phyloP scores from a whole-genome alignment of 2,113 vertebrate species.

The Epinephelus fuscoguttatus region DNA sequence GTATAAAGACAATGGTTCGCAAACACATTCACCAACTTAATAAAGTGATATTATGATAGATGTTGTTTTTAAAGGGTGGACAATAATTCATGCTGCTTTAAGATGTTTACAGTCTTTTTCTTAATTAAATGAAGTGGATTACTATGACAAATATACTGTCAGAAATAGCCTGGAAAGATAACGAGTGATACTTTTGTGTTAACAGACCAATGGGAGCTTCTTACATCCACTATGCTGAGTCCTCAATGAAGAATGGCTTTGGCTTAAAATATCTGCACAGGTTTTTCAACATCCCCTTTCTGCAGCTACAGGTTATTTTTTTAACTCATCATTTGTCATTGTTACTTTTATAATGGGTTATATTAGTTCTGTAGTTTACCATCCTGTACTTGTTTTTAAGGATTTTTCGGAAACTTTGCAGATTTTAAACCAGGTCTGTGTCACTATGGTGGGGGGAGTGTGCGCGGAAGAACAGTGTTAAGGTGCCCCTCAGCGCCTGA shows the following conservation, averaged over 20 bases:
- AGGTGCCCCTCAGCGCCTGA: too few species aligned
- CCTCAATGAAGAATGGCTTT: constrained; percentile 99
- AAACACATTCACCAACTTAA: background rate
- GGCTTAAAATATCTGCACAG: constrained; percentile 97
- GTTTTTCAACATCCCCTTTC: constrained; percentile 99
- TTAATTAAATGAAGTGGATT: too few species aligned
- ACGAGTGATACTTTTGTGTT: constrained; percentile 18
- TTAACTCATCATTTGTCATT: background rate
- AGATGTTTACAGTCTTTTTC: background rate
- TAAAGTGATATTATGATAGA: too few species aligned
- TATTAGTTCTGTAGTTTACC: background rate
- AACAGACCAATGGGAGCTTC: constrained; percentile 93
- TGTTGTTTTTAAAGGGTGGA: background rate
- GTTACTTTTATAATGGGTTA: background rate
- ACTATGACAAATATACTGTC: background rate
- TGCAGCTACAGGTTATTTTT: constrained; percentile 93
- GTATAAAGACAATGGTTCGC: background rate
- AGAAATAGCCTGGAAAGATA: background rate
- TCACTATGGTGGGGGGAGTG: too few species aligned
- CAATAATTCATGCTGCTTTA: background rate
- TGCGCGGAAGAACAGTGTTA: too few species aligned
- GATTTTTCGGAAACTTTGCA: too few species aligned
- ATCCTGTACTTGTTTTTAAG: background rate
- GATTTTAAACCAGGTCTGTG: too few species aligned
- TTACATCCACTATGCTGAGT: constrained; percentile 97